phyloP scores from a whole-genome alignment of 2,888 invertebrate genomes.

The Orchesella flavescens region DNA sequence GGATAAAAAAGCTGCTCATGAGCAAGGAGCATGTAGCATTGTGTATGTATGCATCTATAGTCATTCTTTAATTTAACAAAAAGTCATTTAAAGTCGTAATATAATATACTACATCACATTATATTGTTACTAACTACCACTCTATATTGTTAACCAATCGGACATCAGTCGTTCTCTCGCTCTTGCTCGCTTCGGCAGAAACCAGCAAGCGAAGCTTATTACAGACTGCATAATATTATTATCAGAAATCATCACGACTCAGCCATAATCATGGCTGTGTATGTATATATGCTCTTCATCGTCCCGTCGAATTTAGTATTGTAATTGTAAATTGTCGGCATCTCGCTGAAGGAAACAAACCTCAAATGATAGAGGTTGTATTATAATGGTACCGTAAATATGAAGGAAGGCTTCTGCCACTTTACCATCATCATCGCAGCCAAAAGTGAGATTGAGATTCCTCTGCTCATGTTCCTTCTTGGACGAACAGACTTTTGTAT shows the following conservation, averaged over 20 bases:
- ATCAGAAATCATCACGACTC: constrained; percentile 49
- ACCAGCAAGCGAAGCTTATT: too few relatives aligned
- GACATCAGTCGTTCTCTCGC: constrained; percentile 41
- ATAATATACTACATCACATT: constrained; percentile 28
- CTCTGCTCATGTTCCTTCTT: too few relatives aligned
- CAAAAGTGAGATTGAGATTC: too few relatives aligned
- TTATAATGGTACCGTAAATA: too few relatives aligned
- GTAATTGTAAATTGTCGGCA: constrained; percentile 50
- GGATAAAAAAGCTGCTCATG: constrained; percentile 43
- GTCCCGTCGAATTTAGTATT: neutral
- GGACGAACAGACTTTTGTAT: too few relatives aligned
- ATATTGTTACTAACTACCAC: constrained; percentile 46
- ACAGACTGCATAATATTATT: constrained; percentile 49
- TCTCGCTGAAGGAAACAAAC: constrained; percentile 37
- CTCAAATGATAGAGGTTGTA: too few relatives aligned
- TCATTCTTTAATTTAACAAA: constrained; percentile 50
- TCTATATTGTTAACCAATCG: constrained; percentile 64
- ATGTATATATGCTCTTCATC: constrained; percentile 3
- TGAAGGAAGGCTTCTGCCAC: too few relatives aligned
- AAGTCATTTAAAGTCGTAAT: constrained; percentile 48
- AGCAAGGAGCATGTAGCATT: too few relatives aligned
- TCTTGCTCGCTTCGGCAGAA: too few relatives aligned
- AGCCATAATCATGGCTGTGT: neutral
- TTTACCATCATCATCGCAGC: too few relatives aligned
- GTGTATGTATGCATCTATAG: constrained; percentile 24